These are phyloP conservation scores for Sylvietta virens DNA, from an alignment of 2,113 vertebrate genomes.

Conservation along the genomic window DNA sequence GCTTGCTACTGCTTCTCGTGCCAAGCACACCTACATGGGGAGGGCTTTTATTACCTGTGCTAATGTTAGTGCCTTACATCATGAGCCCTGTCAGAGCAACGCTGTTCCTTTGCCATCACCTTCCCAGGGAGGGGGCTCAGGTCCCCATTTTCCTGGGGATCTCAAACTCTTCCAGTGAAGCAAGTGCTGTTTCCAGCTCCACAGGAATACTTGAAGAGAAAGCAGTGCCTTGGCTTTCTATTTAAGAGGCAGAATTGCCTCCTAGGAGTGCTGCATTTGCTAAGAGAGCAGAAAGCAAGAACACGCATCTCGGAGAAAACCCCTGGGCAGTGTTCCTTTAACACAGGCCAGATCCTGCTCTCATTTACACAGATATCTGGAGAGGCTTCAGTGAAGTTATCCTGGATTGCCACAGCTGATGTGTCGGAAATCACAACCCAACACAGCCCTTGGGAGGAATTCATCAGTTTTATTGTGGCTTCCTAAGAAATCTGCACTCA, in stretches of 20 bases:
- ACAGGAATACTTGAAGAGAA: not conserved
- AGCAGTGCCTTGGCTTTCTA: not conserved
- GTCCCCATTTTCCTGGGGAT: not conserved
- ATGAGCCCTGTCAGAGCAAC: not conserved
- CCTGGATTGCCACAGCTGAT: not conserved
- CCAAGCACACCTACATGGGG: not conserved
- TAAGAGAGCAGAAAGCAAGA: not conserved
- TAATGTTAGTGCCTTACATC: not conserved
- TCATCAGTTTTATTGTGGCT: not conserved
- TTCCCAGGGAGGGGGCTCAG: not conserved
- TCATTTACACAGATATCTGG: not conserved
- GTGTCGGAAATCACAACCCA: not conserved
- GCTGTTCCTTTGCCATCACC: not conserved
- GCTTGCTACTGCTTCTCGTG: not conserved
- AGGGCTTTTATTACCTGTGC: not conserved
- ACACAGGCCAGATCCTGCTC: not conserved
- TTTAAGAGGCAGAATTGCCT: not conserved
- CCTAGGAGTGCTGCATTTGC: not conserved
- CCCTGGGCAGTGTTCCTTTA: not conserved
- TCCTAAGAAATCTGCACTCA: not conserved
- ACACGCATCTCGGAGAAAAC: not conserved
- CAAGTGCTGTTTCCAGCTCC: not conserved
- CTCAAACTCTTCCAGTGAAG: not conserved
- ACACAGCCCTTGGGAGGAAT: not conserved
- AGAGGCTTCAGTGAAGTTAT: not conserved